Evolutionary conservation across 2,113 vertebrate species (phyloP).

Genomic region (Hiodon tergisus): DNA sequence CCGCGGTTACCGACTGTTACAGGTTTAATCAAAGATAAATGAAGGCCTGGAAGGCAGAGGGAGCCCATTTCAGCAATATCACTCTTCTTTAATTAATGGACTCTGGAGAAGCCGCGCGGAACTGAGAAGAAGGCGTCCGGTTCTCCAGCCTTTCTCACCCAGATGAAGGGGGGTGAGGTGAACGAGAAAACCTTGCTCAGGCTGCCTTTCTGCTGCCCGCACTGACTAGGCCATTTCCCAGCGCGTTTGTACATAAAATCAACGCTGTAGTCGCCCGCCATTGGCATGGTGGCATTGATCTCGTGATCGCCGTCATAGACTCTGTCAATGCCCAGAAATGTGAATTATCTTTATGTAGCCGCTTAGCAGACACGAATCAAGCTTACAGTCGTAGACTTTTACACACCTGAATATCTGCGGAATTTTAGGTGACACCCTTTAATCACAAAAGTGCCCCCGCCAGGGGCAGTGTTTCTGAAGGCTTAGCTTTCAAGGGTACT

Average conservation of each 20-base stretch:
- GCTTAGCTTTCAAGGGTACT: no score
- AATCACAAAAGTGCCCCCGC: no score
- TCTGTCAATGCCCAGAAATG: background rate
- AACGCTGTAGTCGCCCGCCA: background rate
- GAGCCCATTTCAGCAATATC: conserved; percentile 13
- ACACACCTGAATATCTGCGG: no score
- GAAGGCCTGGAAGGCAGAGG: conserved; percentile 16
- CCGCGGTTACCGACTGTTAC: conserved; percentile 16
- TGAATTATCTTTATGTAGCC: conserved; percentile 79
- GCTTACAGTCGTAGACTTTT: no score
- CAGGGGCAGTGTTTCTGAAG: no score
- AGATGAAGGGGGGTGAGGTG: background rate
- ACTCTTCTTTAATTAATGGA: conserved; percentile 36
- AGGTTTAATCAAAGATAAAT: conserved; percentile 39
- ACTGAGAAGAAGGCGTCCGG: conserved; percentile 12
- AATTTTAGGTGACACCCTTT: no score
- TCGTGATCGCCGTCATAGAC: no score
- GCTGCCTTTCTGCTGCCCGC: background rate
- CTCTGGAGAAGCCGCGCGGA: conserved; percentile 13
- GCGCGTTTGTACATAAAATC: background rate
- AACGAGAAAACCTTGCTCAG: conserved; percentile 2
- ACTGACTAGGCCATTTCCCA: no score
- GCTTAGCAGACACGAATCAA: no score
- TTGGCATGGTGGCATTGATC: background rate
- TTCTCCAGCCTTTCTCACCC: conserved; percentile 18